Conservation (phyloP, 2,888 invertebrate species). For the Liodrosophila aerea region DNA sequence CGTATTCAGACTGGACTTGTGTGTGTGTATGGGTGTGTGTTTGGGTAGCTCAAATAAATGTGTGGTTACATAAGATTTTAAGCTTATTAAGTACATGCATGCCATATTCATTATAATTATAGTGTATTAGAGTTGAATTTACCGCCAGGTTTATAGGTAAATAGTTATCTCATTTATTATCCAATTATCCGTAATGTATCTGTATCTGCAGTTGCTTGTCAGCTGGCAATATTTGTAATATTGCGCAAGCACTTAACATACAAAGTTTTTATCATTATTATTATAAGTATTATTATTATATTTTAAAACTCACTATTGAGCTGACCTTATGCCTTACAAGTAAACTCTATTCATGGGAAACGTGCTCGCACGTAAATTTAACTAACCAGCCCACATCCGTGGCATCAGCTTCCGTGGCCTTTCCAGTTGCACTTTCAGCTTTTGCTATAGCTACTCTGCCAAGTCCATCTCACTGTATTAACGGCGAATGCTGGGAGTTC, state of each 20-base stretch:
- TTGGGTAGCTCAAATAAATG: conserved; percentile 45
- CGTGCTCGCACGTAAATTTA: conserved; percentile 69
- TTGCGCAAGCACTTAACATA: conserved; percentile 55
- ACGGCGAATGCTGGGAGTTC: conserved; percentile 87
- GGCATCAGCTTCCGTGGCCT: conserved; percentile 4
- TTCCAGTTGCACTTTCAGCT: conserved; percentile 11
- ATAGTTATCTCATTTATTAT: conserved; percentile 22
- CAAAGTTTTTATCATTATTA: conserved; percentile 34
- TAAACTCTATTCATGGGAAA: conserved; percentile 20
- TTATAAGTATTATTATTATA: not conserved
- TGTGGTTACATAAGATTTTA: conserved; percentile 40
- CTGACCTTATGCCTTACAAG: conserved; percentile 2
- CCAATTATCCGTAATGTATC: conserved; percentile 58
- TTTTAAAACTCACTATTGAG: not conserved
- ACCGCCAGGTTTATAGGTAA: conserved; percentile 30
- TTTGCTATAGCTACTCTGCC: conserved; percentile 14
- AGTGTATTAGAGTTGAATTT: conserved; percentile 21
- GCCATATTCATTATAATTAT: conserved; percentile 45
- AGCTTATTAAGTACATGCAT: conserved; percentile 46
- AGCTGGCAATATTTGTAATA: conserved; percentile 66
- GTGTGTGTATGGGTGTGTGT: conserved; percentile 29
- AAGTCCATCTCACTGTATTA: conserved; percentile 85
- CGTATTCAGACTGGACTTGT: conserved; percentile 33
- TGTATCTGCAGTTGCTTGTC: conserved; percentile 27
- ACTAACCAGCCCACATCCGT: conserved; percentile 73